Evolutionary conservation across 2,888 invertebrate genomes (phyloP).

Genomic region (Lissocephala sabroskyi): DNA sequence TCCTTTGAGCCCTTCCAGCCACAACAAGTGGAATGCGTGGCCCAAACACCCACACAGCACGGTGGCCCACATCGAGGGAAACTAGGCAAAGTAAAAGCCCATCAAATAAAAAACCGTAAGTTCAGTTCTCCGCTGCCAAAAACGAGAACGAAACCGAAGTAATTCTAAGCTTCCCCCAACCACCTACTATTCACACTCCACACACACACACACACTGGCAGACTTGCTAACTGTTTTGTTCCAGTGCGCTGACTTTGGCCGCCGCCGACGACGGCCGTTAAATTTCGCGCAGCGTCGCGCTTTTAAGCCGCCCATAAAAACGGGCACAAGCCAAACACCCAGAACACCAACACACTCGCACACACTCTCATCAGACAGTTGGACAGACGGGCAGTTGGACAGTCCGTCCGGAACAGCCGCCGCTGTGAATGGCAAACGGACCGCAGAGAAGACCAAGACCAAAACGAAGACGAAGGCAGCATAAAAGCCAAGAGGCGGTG

Average conservation of each 20-base stretch:
- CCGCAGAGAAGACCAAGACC: neutral
- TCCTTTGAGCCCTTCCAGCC: too few relatives aligned
- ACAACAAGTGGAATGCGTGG: too few relatives aligned
- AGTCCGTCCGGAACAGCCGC: constrained; percentile 10
- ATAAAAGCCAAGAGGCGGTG: neutral
- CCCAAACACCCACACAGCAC: too few relatives aligned
- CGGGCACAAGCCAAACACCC: constrained; percentile 37
- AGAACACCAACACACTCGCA: constrained; percentile 5
- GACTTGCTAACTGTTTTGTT: constrained; percentile 23
- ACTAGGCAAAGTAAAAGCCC: neutral
- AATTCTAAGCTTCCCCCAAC: too few relatives aligned
- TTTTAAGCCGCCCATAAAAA: constrained; percentile 25
- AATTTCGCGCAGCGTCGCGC: too few relatives aligned
- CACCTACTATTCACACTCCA: neutral
- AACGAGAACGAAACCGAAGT: too few relatives aligned
- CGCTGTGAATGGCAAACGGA: neutral
- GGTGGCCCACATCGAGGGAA: too few relatives aligned
- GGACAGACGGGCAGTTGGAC: constrained; percentile 23
- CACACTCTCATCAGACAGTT: constrained; percentile 13
- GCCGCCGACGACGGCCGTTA: constrained; percentile 29
- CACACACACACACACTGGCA: neutral
- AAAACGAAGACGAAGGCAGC: neutral
- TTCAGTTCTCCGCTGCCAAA: too few relatives aligned
- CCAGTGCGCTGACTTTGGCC: constrained; percentile 52
- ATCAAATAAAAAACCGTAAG: neutral